Percentiles rank a stretch among this genome's conserved stretches.
Evolutionary conservation across 64 coral and sea anemone genomes (phyloP).

Genomic region (Orbicella faveolata): DNA sequence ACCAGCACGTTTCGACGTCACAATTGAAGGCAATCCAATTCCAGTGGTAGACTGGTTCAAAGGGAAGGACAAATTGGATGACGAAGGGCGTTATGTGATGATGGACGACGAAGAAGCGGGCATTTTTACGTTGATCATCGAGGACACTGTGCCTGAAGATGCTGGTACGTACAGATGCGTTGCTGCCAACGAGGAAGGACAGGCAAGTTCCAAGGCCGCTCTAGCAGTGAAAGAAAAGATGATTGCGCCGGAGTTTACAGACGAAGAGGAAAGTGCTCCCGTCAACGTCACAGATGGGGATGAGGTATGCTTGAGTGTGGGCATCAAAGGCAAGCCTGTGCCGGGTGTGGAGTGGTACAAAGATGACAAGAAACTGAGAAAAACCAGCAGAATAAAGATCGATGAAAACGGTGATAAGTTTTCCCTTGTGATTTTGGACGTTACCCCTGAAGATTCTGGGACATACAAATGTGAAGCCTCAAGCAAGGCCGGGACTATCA

Average conservation of each 20-base stretch:
- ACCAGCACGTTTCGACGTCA: constrained; percentile 67
- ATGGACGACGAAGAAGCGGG: constrained; percentile 60
- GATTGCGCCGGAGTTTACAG: constrained; percentile 66
- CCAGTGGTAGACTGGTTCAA: constrained; percentile 86
- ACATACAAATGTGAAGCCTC: constrained; percentile 68
- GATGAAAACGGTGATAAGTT: constrained; percentile 42
- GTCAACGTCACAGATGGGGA: constrained; percentile 60
- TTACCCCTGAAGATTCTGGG: constrained; percentile 55
- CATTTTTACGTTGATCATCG: constrained; percentile 71
- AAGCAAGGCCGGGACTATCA: constrained; percentile 54
- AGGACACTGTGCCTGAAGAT: constrained; percentile 66
- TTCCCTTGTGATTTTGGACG: constrained; percentile 50
- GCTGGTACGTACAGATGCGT: constrained; percentile 79
- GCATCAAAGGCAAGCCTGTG: constrained; percentile 65
- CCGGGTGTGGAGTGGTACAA: constrained; percentile 67
- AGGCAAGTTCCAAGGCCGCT: constrained; percentile 64
- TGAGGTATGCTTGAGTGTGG: constrained; percentile 62
- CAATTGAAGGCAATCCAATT: constrained; percentile 62
- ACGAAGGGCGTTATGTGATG: constrained; percentile 76
- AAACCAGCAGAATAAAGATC: constrained; percentile 58
- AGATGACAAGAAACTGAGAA: constrained; percentile 61
- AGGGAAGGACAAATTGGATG: constrained; percentile 73
- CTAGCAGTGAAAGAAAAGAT: constrained; percentile 70
- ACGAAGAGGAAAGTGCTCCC: constrained; percentile 42
- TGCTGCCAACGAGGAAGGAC: constrained; percentile 64